Base-by-base conservation (phyloP, 2,113 vertebrate species). In the Potamarius usumacintae region DNA sequence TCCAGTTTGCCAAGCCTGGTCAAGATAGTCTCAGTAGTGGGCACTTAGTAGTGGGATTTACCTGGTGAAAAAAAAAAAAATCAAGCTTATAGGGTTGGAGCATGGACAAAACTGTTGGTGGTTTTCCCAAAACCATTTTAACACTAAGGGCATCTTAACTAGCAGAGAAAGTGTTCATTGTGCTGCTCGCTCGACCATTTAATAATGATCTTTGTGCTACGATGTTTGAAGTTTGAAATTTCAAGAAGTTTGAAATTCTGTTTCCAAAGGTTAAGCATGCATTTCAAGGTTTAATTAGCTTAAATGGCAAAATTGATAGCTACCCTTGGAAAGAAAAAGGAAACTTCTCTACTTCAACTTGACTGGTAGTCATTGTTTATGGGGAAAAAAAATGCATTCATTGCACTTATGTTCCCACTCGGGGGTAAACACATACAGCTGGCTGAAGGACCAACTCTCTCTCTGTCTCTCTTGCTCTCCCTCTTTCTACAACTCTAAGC, bases 371-470 rank as follows among this genome's bases (percentile, higher is more conserved):
- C 77, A 76, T 58, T 85, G 48, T 82, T 55, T 67, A 67, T 48
- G 9, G 30, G 27, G 67, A 50, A 27, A 30, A 86, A 63, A 27
- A 52, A 50, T n/a, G 11, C 80, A 82, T 88, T 63, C 67, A 27
- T 58, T 22, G 11, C 22, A 30, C 65, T 62, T 82, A 63, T 88
- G 60, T 53, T 83, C 50, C 62, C 7, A 57, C 30, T 53, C 14
- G 58, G 74, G 58, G 58, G 63, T n/a, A 48, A 82, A 89, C 50
- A 74, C 20, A 89, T 58, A 83, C 71, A 60, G 10, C 25, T 25
- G 15, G 50, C 14, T 50, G 27, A 10, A 27, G 27, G 55, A 81
- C 30, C 57, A 62, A 57, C 57, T 42, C 79, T 42, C 52, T 79
- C 42, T 27, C 50, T 76, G 9, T 10, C 7, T 65, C 30, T 82